phyloP scores from a whole-genome alignment of 2,797 vertebrate species.

The Hippocampus kuda region DNA sequence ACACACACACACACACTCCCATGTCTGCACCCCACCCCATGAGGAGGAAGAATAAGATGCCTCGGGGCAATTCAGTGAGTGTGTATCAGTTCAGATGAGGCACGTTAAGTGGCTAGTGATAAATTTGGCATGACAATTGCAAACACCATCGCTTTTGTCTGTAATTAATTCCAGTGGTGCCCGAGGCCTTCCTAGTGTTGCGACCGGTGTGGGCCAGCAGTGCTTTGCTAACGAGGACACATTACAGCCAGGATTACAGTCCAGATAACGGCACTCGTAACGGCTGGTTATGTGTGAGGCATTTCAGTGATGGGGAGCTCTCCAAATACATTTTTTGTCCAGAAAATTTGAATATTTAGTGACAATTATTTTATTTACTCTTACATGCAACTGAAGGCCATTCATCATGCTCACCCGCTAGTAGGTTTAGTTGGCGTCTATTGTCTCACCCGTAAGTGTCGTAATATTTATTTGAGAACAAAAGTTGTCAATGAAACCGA shows the following conservation, averaged over 20 bases:
- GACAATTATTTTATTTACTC: background rate
- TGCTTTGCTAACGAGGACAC: conserved; percentile 86
- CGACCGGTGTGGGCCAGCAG: conserved; percentile 82
- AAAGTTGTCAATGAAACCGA: background rate
- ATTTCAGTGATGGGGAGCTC: conserved; percentile 29
- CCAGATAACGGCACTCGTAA: conserved; percentile 62
- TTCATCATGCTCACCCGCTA: background rate
- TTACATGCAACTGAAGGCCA: too few species aligned
- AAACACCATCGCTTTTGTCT: conserved; percentile 92
- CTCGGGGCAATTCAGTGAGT: conserved; percentile 70
- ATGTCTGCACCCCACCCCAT: conserved; percentile 53
- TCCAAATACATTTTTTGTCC: background rate
- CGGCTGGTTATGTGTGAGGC: conserved; percentile 46
- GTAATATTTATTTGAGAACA: background rate
- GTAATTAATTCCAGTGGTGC: conserved; percentile 99
- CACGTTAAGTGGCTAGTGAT: conserved; percentile 97
- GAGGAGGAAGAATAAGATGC: conserved; percentile 61
- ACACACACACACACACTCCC: conserved; percentile 41
- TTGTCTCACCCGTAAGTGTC: background rate
- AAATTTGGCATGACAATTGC: conserved; percentile 98
- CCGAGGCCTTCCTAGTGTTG: conserved; percentile 75
- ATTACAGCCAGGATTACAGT: conserved; percentile 84
- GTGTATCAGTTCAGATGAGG: conserved; percentile 90
- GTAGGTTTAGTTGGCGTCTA: background rate
- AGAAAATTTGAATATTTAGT: background rate